A percentile compares a stretch with the other conserved stretches of the same genome.
These are phyloP conservation scores for Drosophila tsacasi DNA, from an alignment of 1,140 invertebrate species.

Conservation along the genomic window DNA sequence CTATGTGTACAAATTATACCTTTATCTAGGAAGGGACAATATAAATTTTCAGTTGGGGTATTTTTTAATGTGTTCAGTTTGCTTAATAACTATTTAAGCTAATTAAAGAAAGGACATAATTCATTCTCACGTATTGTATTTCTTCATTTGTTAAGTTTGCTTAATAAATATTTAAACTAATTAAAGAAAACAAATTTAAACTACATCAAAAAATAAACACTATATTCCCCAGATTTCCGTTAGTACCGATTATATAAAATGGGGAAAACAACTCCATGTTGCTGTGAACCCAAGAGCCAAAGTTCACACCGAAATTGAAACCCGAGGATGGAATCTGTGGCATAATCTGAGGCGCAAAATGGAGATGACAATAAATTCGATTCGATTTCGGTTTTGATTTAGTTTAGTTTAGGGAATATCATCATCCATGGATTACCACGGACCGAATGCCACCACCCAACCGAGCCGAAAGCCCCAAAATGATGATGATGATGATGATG, in stretches of 20 bases:
- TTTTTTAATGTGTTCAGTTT: no score
- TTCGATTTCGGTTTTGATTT: constrained; percentile 82
- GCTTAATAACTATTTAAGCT: no score
- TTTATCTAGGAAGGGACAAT: no score
- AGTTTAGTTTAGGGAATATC: constrained; percentile 80
- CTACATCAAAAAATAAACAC: not conserved
- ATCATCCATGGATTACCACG: constrained; percentile 77
- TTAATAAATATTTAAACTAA: not conserved
- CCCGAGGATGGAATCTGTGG: constrained; percentile 64
- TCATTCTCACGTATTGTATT: not conserved
- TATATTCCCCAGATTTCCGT: not conserved
- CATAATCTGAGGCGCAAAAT: constrained; percentile 82
- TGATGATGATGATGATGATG: constrained; percentile 37
- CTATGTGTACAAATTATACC: no score
- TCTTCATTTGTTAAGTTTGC: not conserved
- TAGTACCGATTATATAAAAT: constrained; percentile 22
- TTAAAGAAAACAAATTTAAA: not conserved
- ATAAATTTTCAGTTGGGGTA: no score
- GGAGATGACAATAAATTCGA: constrained; percentile 83
- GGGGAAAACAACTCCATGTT: constrained; percentile 32
- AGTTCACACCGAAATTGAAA: constrained; percentile 83
- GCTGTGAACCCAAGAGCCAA: constrained; percentile 60
- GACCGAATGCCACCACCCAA: constrained; percentile 28
- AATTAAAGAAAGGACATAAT: not conserved
- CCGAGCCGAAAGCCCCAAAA: constrained; percentile 21